Conservation (phyloP, 2,888 invertebrate genomes). For the Plagiodera versicolora region DNA sequence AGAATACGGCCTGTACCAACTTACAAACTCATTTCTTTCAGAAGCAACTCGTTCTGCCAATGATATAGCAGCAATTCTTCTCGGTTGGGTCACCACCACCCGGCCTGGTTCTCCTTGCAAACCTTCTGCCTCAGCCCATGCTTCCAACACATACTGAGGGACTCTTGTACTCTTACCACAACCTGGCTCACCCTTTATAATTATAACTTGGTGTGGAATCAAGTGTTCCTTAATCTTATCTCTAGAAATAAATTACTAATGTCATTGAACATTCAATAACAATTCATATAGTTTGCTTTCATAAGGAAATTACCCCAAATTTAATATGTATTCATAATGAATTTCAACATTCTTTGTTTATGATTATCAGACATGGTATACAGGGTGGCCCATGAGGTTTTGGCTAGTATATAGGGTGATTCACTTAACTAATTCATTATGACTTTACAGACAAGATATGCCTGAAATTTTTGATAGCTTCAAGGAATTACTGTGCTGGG, state of each 20-base stretch:
- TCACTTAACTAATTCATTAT: neutral
- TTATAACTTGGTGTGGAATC: slow-evolving; percentile 57
- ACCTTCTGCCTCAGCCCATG: slow-evolving; percentile 48
- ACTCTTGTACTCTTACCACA: slow-evolving; percentile 75
- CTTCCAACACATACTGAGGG: slow-evolving; percentile 65
- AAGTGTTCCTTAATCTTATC: slow-evolving; percentile 59
- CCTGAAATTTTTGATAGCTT: too few relatives aligned
- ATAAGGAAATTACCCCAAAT: too few relatives aligned
- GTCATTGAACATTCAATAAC: too few relatives aligned
- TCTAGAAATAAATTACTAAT: slow-evolving; percentile 48
- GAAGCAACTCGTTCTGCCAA: slow-evolving; percentile 66
- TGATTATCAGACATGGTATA: too few relatives aligned
- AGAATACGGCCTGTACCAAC: slow-evolving; percentile 24
- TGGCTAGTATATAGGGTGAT: neutral
- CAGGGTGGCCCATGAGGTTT: too few relatives aligned
- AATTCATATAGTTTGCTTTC: too few relatives aligned
- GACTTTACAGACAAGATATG: neutral
- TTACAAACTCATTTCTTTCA: slow-evolving; percentile 64
- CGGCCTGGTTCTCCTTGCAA: slow-evolving; percentile 56
- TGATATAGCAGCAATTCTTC: slow-evolving; percentile 70
- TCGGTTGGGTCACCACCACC: slow-evolving; percentile 68
- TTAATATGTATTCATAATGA: too few relatives aligned
- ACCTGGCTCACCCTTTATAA: slow-evolving; percentile 72
- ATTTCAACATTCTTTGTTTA: too few relatives aligned
- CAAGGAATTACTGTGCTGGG: too few relatives aligned